These are phyloP conservation scores for Ryuthela nishihirai DNA, from an alignment of 2,888 invertebrate species.

Conservation along the genomic window DNA sequence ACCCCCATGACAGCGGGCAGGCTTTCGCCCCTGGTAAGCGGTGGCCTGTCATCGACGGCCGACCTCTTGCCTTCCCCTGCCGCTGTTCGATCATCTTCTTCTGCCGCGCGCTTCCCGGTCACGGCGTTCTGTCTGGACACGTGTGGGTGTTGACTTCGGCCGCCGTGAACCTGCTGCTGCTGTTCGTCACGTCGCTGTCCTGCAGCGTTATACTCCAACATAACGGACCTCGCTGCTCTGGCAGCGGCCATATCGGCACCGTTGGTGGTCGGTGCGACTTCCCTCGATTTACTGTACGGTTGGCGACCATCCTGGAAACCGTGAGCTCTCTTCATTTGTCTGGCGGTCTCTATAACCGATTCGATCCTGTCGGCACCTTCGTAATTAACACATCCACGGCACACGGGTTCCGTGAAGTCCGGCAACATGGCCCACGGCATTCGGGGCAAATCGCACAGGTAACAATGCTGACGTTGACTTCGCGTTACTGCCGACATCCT, in stretches of 20 bases:
- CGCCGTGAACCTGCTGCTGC: no score
- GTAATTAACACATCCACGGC: conserved; percentile 98
- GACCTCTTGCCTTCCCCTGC: no score
- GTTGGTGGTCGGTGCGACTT: no score
- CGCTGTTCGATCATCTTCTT: no score
- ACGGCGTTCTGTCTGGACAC: no score
- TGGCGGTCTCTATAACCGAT: conserved; percentile 85
- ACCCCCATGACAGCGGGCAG: conserved; percentile 76
- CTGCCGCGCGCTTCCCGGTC: not conserved
- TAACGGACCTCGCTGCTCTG: not conserved
- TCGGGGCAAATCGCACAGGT: conserved; percentile 96
- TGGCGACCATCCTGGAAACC: no score
- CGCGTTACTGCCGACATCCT: conserved; percentile 24
- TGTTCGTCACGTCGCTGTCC: not conserved
- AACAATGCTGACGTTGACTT: conserved; percentile 60
- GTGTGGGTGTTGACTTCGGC: no score
- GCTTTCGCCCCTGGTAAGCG: conserved; percentile 82
- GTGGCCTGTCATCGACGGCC: conserved; percentile 65
- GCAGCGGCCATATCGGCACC: no score
- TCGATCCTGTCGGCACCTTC: conserved; percentile 98
- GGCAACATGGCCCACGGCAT: conserved; percentile 99
- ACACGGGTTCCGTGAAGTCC: conserved; percentile 97
- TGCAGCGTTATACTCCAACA: not conserved
- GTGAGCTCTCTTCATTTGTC: conserved; percentile 84
- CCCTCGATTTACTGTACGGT: no score